A percentile compares a stretch with the other conserved stretches of the same genome.
Evolutionary conservation across 2,888 invertebrate genomes (phyloP).

Genomic region (Drosophila rellima): DNA sequence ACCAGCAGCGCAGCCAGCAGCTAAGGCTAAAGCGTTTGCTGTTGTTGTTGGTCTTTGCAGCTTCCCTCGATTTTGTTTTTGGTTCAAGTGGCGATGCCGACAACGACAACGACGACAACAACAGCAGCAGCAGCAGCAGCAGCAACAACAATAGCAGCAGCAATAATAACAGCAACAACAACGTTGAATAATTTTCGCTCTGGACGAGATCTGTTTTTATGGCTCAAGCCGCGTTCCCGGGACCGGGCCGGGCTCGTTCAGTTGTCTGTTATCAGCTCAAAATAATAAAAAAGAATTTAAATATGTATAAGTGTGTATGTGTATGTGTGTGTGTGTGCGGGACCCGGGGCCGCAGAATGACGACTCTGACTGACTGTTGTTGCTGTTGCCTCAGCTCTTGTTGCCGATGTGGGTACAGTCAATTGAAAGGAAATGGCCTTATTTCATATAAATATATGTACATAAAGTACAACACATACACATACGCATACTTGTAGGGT

Average conservation of each 20-base stretch:
- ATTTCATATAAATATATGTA: conserved; percentile 81
- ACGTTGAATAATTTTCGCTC: conserved; percentile 73
- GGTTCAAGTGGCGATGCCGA: conserved; percentile 74
- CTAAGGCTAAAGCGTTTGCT: conserved; percentile 58
- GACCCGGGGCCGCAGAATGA: conserved; percentile 66
- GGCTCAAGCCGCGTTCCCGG: conserved; percentile 71
- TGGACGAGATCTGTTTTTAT: conserved; percentile 80
- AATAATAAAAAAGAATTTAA: conserved; percentile 83
- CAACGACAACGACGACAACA: conserved; percentile 24
- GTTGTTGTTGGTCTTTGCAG: conserved; percentile 68
- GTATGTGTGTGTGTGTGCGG: conserved; percentile 46
- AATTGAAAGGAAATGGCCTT: conserved; percentile 82
- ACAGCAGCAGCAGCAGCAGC: conserved; percentile 9
- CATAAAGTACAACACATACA: conserved; percentile 75
- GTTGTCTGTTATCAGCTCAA: conserved; percentile 82
- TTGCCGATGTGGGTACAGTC: conserved; percentile 79
- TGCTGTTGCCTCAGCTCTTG: conserved; percentile 54
- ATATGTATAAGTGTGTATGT: conserved; percentile 50
- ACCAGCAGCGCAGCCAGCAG: conserved; percentile 34
- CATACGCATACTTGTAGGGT: conserved; percentile 12
- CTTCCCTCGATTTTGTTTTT: conserved; percentile 73
- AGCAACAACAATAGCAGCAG: conserved; percentile 6
- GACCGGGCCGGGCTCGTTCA: conserved; percentile 48
- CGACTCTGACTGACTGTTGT: conserved; percentile 13
- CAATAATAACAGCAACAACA: conserved; percentile 5